Conservation (phyloP, 2,113 vertebrate genomes). For the Plotosus lineatus region DNA sequence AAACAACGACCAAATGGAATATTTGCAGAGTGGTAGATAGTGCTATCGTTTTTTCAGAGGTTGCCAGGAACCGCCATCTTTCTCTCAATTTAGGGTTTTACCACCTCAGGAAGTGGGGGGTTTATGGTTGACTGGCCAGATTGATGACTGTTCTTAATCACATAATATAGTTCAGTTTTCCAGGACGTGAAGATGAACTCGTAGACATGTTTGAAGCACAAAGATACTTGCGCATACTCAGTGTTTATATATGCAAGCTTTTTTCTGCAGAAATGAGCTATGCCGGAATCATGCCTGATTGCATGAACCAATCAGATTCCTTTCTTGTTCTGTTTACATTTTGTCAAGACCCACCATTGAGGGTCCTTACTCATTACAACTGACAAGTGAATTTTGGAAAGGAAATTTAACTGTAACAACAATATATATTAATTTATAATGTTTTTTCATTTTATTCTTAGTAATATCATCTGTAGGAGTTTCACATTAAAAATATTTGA, state of each 20-base stretch:
- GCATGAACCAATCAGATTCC: conserved; percentile 45
- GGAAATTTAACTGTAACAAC: not conserved
- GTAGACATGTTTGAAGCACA: conserved; percentile 20
- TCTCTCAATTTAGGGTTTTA: not conserved
- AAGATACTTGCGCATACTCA: not conserved
- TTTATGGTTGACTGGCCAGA: conserved; percentile 22
- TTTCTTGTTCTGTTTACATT: conserved; percentile 53
- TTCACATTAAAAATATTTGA: conserved; percentile 44
- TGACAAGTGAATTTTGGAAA: conserved; percentile 7
- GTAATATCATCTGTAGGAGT: conserved; percentile 45
- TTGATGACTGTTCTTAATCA: conserved; percentile 18
- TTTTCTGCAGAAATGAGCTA: conserved; percentile 9
- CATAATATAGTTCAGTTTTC: not conserved
- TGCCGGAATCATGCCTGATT: conserved; percentile 20
- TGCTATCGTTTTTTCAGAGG: not conserved
- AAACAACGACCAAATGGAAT: not conserved
- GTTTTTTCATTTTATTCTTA: conserved; percentile 33
- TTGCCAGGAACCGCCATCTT: not conserved
- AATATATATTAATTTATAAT: conserved; percentile 31
- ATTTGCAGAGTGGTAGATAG: not conserved
- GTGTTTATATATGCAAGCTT: conserved; percentile 12
- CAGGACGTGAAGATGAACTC: not conserved
- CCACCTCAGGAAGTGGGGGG: not conserved
- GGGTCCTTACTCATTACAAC: conserved; percentile 18
- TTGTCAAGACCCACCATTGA: conserved; percentile 1